Conservation (phyloP, 2,113 vertebrate genomes). For the Cygnus buccinator region DNA sequence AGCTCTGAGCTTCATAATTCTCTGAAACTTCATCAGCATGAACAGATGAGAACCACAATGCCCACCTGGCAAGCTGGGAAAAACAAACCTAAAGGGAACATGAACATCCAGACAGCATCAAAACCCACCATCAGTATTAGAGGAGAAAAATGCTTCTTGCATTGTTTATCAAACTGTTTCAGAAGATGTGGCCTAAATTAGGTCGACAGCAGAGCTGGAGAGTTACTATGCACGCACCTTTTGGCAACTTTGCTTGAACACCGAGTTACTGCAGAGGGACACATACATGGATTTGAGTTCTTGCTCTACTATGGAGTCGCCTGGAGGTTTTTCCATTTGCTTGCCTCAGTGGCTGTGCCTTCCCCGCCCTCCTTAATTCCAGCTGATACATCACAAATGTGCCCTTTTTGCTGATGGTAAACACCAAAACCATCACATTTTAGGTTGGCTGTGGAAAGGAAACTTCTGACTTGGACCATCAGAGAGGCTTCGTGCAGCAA, state of each 20-base stretch:
- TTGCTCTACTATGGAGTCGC: neutral
- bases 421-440: neutral
- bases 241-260: constrained; percentile 26
- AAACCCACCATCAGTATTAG: constrained; percentile 23
- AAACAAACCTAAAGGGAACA: constrained; percentile 34
- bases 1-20: constrained; percentile 52
- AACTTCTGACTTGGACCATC: neutral
- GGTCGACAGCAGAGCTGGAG: constrained; percentile 45
- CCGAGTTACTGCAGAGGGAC: constrained; percentile 21
- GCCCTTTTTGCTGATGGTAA: constrained; percentile 40
- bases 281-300: neutral
- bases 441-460: neutral
- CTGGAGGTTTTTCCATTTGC: constrained; percentile 17
- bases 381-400: constrained; percentile 19
- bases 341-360: constrained; percentile 61
- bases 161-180: constrained; percentile 28
- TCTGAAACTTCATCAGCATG: constrained; percentile 23
- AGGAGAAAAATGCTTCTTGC: constrained; percentile 28
- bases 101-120: constrained; percentile 23
- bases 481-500: neutral
- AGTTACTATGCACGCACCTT: constrained; percentile 63
- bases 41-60: constrained; percentile 25
- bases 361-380: constrained; percentile 30
- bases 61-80: neutral
- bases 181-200: constrained; percentile 73